Conservation (phyloP, 2,797 vertebrate species). For the Typhlichthys subterraneus region DNA sequence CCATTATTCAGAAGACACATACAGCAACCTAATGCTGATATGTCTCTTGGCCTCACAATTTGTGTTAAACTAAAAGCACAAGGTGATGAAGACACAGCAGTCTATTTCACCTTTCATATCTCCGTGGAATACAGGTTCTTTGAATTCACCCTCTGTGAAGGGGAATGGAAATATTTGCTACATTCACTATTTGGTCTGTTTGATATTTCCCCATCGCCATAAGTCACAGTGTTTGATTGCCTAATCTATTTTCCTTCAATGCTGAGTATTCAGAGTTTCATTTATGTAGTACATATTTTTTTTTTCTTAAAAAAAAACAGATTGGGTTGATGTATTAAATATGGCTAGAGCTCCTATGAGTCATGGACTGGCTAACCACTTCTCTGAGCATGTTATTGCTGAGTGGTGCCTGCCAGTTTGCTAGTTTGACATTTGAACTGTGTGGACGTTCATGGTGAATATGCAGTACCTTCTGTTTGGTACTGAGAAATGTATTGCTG, state of each 20-base stretch:
- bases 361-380: constrained; percentile 8
- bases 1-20: background rate
- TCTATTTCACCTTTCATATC: constrained; percentile 23
- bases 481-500: background rate
- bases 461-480: background rate
- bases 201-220: constrained; percentile 34
- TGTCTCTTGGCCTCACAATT: constrained; percentile 19
- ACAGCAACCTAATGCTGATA: background rate
- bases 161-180: constrained; percentile 48
- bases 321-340: constrained; percentile 10
- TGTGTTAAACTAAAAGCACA: constrained; percentile 13
- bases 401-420: constrained; percentile 3
- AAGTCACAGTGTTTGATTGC: constrained; percentile 32
- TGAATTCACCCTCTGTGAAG: constrained; percentile 48
- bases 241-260: constrained; percentile 47
- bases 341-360: constrained; percentile 17
- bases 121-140: constrained; percentile 35
- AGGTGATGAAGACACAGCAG: constrained; percentile 14
- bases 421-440: background rate
- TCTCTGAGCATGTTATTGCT: constrained; percentile 5
- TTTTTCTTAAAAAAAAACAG: constrained; percentile 28
- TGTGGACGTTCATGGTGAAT: background rate
- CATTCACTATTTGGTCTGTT: constrained; percentile 31
- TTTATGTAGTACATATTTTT: constrained; percentile 16
- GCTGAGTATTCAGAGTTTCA: constrained; percentile 19